These are phyloP conservation scores for Drosophila navojoa DNA, from an alignment of 1,140 invertebrate genomes.

Conservation along the genomic window DNA sequence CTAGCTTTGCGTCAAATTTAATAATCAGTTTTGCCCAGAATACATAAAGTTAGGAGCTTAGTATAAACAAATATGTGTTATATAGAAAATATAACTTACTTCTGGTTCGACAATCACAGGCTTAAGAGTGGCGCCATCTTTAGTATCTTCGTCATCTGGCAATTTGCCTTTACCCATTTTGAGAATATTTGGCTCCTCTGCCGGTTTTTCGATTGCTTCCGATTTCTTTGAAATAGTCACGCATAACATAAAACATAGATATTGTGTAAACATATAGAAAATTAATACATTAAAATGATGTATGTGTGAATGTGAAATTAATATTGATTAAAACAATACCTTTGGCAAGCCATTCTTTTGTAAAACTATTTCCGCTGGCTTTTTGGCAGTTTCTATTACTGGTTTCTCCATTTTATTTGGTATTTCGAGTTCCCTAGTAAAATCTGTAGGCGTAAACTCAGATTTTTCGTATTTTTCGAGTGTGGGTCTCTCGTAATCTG, in stretches of 20 bases:
- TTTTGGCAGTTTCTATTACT: conserved; percentile 55
- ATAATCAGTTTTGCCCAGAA: not conserved
- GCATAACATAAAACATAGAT: conserved; percentile 7
- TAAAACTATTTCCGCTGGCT: conserved; percentile 42
- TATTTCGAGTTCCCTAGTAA: conserved; percentile 71
- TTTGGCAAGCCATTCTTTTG: conserved; percentile 73
- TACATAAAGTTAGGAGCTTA: not conserved
- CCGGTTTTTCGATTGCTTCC: conserved; percentile 36
- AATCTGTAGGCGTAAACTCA: conserved; percentile 73
- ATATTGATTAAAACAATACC: conserved; percentile 41
- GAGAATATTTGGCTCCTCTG: conserved; percentile 58
- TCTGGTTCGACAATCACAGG: conserved; percentile 81
- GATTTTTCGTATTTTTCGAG: conserved; percentile 86
- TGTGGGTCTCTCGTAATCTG: conserved; percentile 87
- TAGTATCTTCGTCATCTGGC: conserved; percentile 58
- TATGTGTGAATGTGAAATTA: not conserved
- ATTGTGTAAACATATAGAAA: conserved; percentile 11
- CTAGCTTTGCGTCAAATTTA: not conserved
- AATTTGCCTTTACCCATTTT: conserved; percentile 80
- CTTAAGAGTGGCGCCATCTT: conserved; percentile 63
- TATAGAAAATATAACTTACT: conserved; percentile 43
- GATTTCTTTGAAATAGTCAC: conserved; percentile 52
- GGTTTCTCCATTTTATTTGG: conserved; percentile 81
- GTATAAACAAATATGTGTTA: not conserved
- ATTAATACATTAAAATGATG: too few relatives aligned